Evolutionary conservation across 2,888 invertebrate genomes (phyloP).

Genomic region (Ennomos quercinarius): DNA sequence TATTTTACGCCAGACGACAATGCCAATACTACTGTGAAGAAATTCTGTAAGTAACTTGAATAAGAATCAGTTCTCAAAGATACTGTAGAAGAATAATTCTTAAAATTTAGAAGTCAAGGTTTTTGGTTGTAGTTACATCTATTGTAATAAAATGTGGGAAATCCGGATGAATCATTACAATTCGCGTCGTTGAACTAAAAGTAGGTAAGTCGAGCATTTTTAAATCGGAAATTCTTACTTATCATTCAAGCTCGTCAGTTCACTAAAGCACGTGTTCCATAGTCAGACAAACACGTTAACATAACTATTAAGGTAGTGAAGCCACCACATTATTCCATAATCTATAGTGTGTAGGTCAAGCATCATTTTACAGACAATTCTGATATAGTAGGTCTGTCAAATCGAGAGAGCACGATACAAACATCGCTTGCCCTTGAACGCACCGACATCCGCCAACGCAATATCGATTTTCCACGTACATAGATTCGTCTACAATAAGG

Average conservation of each 20-base stretch:
- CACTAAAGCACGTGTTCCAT: not conserved
- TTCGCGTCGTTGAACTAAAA: not conserved
- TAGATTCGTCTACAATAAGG: constrained; percentile 76
- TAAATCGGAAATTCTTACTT: constrained; percentile 1
- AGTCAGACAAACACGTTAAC: constrained; percentile 1
- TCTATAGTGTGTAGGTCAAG: no score
- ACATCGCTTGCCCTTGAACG: constrained; percentile 67
- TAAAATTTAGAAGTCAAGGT: no score
- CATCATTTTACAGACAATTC: no score
- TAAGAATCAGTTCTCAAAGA: no score
- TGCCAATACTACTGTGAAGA: no score
- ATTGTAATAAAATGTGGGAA: not conserved
- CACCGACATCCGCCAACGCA: constrained; percentile 70
- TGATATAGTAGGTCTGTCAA: constrained; percentile 32
- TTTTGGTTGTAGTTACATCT: no score
- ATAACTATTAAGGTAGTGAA: not conserved
- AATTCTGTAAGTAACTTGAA: no score
- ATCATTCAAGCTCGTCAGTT: not conserved
- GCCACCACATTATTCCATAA: not conserved
- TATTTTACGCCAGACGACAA: no score
- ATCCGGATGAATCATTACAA: constrained; percentile 1
- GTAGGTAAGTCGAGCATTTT: not conserved
- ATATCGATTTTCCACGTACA: constrained; percentile 80
- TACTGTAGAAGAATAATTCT: no score
- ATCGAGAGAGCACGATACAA: constrained; percentile 51